Evolutionary conservation across 2,113 vertebrate genomes (phyloP), one percentile per base, ranked within the genome.

Genomic region (Stercorarius parasiticus): DNA sequence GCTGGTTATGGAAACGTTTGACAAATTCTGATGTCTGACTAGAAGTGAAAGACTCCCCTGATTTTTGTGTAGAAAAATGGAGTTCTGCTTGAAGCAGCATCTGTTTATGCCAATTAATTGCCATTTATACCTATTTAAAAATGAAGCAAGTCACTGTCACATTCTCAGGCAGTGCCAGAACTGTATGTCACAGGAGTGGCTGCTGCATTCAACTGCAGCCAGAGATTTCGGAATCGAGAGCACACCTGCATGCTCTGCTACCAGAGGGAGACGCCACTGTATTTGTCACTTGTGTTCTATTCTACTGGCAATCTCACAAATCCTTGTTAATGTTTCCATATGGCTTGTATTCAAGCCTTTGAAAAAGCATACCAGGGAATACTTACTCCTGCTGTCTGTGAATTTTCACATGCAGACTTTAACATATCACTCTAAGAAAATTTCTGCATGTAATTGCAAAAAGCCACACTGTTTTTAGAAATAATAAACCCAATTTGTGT

Each of bases 111-210:
- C 12, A 45, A 42, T 32, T 64, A 26, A 50, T 43, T 83, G 52
- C 62, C 16, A 58, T 34, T 62, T 62, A 6, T 8, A 9, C 5
- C 6, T 21, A 49, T 20, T 58, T 30, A 47, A 50, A 72, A 81
- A n/a, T 47, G 2, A 40, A 92, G 42, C 6, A 59, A 52, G 15
- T 47, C 11, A 4, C 23, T n/a, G 7, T 23, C 18, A 5, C 18
- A 10, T 58, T 80, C 26, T 56, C 22, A 55, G 27, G 61, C 30
- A 65, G 49, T 18, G 43, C 32, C 69, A 82, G 25, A 67, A 59
- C 19, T 19, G 23, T 21, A 10, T 0, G 0, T 34, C 42, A 49
- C 56, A 42, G 52, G 15, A 47, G 34, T 0, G 1, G 69, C 76
- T 70, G 49, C 47, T 25, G 52, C 25, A 5, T 27, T 53, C 34